phyloP scores from a whole-genome alignment of 2,888 invertebrate genomes.

The Drosophila setosimentum region DNA sequence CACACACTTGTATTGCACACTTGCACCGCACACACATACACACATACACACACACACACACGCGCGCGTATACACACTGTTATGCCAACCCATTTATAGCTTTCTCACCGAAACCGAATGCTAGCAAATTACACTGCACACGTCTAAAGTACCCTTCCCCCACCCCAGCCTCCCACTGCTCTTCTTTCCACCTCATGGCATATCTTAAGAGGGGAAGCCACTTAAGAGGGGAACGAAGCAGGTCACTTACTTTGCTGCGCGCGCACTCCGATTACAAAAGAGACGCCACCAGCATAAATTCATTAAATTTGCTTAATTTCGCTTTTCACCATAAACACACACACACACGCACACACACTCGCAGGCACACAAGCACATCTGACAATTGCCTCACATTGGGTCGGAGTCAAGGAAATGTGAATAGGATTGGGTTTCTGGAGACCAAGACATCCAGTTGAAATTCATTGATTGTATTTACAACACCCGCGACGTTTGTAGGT shows the following conservation, averaged over 20 bases:
- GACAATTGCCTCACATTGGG: constrained; percentile 53
- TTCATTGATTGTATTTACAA: constrained; percentile 82
- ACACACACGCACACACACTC: constrained; percentile 17
- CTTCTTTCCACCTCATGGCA: not conserved
- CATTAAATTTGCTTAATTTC: constrained; percentile 82
- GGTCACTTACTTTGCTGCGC: constrained; percentile 75
- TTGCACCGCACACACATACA: not conserved
- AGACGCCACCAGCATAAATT: constrained; percentile 81
- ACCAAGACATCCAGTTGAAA: constrained; percentile 79
- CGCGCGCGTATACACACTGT: constrained; percentile 11
- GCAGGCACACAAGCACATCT: constrained; percentile 11
- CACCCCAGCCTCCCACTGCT: not conserved
- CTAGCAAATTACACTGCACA: constrained; percentile 65
- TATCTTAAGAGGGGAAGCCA: constrained; percentile 49
- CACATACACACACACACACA: not conserved
- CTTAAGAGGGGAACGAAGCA: constrained; percentile 71
- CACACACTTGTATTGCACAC: constrained; percentile 4
- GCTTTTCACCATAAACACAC: constrained; percentile 51
- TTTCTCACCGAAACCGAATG: constrained; percentile 44
- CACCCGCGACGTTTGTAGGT: constrained; percentile 62
- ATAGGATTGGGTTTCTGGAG: constrained; percentile 31
- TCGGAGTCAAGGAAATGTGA: constrained; percentile 41
- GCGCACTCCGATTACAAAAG: constrained; percentile 78
- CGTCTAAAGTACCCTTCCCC: not conserved
- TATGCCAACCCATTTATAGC: constrained; percentile 31